Percentiles rank a stretch among this genome's conserved stretches.
Evolutionary conservation across 2,797 vertebrate species (phyloP).

Genomic region (Salmo trutta): DNA sequence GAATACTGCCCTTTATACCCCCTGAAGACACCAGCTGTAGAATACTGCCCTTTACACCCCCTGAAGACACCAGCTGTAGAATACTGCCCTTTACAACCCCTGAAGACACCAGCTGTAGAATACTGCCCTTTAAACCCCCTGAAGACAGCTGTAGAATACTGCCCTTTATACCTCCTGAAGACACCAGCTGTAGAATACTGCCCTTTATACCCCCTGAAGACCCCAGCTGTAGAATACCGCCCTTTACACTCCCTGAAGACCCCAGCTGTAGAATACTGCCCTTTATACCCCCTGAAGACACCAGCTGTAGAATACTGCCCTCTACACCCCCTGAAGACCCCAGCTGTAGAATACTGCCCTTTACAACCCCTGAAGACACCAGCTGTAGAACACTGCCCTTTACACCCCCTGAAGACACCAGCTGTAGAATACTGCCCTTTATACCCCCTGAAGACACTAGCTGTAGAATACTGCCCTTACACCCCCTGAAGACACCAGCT

Average conservation of each 20-base stretch:
- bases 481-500: background rate
- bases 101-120: background rate
- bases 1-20: too few species aligned
- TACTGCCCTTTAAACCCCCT: too few species aligned
- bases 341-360: too few species aligned
- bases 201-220: background rate
- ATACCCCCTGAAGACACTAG: background rate
- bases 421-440: background rate
- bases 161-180: too few species aligned
- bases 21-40: background rate
- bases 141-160: background rate
- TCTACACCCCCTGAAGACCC: background rate
- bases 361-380: background rate
- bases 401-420: background rate
- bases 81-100: too few species aligned
- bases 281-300: background rate
- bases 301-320: background rate
- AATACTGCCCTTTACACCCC: too few species aligned
- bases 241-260: background rate
- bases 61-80: background rate
- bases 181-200: background rate
- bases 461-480: background rate
- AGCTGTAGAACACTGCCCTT: background rate
- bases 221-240: background rate
- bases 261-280: background rate